Evolutionary conservation across 2,113 vertebrate species (phyloP).

Genomic region (Pseudorasbora parva): DNA sequence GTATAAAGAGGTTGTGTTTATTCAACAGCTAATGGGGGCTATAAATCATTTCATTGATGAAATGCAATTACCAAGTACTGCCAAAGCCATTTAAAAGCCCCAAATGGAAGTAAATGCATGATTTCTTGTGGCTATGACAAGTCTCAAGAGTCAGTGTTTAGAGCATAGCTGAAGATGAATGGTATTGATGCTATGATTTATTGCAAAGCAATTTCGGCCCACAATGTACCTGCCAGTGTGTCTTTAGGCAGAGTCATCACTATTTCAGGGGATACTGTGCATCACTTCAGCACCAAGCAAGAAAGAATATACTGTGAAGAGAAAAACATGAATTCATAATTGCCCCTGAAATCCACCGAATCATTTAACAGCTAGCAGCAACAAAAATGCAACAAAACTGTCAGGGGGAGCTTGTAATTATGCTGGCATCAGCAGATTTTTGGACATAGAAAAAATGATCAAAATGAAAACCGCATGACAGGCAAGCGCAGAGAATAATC

Average conservation of each 20-base stretch:
- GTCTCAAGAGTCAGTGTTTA: conserved; percentile 23
- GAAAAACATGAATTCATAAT: conserved; percentile 47
- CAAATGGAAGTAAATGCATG: conserved; percentile 36
- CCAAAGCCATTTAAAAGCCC: conserved; percentile 48
- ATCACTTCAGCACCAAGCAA: conserved; percentile 23
- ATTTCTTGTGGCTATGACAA: conserved; percentile 35
- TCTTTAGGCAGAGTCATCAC: conserved; percentile 28
- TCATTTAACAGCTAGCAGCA: conserved; percentile 35
- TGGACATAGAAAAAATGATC: conserved; percentile 35
- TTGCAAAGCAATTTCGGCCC: conserved; percentile 31
- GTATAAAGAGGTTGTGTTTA: conserved; percentile 39
- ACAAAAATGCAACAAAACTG: conserved; percentile 49
- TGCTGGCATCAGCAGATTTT: conserved; percentile 59
- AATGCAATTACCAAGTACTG: conserved; percentile 48
- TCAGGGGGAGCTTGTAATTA: conserved; percentile 50
- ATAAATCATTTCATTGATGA: conserved; percentile 59
- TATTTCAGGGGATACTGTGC: conserved; percentile 21
- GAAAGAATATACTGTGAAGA: conserved; percentile 5
- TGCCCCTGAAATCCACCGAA: conserved; percentile 39
- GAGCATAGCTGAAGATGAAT: conserved; percentile 45
- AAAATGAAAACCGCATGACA: conserved; percentile 47
- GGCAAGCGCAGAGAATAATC: conserved; percentile 42
- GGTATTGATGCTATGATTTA: conserved; percentile 55
- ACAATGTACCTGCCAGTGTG: conserved; percentile 44
- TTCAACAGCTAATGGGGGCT: conserved; percentile 48